Evolutionary conservation across 2,797 vertebrate genomes (phyloP).

Genomic region (Acanthiza pusilla): DNA sequence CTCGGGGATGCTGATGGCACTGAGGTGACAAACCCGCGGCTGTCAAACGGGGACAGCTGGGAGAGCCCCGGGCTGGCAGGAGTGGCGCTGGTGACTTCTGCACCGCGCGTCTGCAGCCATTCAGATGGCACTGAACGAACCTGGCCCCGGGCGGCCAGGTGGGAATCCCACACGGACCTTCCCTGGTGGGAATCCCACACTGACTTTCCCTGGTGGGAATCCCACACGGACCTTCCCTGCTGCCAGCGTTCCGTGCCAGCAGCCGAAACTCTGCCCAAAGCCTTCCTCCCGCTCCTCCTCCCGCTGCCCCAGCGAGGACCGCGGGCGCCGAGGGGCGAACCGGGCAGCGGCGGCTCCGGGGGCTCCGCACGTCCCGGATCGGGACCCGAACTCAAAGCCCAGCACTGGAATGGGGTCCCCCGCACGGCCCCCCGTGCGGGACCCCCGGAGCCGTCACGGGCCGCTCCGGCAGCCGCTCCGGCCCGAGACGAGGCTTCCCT

Average conservation of each 20-base stretch:
- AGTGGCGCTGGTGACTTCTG: rapidly evolving
- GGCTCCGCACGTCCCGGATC: background rate
- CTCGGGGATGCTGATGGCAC: rapidly evolving
- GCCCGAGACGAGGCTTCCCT: background rate
- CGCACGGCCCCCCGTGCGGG: background rate
- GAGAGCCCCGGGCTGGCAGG: background rate
- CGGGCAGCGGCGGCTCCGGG: background rate
- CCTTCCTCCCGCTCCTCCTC: background rate
- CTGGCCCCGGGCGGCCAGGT: background rate
- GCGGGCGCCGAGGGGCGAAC: rapidly evolving
- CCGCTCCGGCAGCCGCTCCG: background rate
- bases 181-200: background rate
- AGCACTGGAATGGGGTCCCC: background rate
- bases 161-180: background rate
- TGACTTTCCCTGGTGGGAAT: background rate
- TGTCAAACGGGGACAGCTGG: background rate
- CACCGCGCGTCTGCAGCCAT: rapidly evolving
- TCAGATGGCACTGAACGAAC: background rate
- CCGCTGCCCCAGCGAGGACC: background rate
- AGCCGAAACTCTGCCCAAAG: background rate
- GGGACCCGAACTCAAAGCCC: background rate
- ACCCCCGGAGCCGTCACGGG: background rate
- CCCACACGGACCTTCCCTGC: background rate
- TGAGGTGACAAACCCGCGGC: background rate
- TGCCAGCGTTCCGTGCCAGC: background rate